Conservation (phyloP, 1,140 invertebrate species). For the Hirudo medicinalis region DNA sequence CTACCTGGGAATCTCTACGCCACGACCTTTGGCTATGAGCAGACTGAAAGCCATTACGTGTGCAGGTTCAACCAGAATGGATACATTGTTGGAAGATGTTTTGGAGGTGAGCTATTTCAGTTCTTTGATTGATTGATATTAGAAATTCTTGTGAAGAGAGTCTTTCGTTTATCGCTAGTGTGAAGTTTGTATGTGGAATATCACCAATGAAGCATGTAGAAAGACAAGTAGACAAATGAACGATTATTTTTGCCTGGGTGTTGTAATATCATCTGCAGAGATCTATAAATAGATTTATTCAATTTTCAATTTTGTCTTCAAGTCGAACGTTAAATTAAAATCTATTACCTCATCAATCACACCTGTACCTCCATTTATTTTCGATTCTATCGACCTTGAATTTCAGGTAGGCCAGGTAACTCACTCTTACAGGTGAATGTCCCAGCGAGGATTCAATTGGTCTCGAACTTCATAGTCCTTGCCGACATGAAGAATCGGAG, state of each 20-base stretch:
- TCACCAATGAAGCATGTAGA: too few relatives aligned
- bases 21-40: neutral
- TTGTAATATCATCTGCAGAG: too few relatives aligned
- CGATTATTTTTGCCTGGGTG: too few relatives aligned
- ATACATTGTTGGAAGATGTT: conserved; percentile 2
- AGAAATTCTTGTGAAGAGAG: neutral
- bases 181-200: too few relatives aligned
- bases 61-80: neutral
- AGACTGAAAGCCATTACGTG: neutral
- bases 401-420: neutral
- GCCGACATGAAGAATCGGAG: conserved; percentile 3
- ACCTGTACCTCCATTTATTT: too few relatives aligned
- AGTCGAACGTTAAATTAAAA: neutral
- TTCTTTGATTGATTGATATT: neutral
- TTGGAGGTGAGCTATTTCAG: neutral
- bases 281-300: too few relatives aligned
- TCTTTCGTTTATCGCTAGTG: too few relatives aligned
- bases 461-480: neutral
- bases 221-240: too few relatives aligned
- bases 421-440: neutral
- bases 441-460: neutral
- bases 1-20: neutral
- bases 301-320: too few relatives aligned
- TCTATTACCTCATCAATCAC: neutral
- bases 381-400: too few relatives aligned